These are phyloP conservation scores for Hylaeus anthracinus DNA, from an alignment of 1,140 invertebrate genomes.

Conservation along the genomic window DNA sequence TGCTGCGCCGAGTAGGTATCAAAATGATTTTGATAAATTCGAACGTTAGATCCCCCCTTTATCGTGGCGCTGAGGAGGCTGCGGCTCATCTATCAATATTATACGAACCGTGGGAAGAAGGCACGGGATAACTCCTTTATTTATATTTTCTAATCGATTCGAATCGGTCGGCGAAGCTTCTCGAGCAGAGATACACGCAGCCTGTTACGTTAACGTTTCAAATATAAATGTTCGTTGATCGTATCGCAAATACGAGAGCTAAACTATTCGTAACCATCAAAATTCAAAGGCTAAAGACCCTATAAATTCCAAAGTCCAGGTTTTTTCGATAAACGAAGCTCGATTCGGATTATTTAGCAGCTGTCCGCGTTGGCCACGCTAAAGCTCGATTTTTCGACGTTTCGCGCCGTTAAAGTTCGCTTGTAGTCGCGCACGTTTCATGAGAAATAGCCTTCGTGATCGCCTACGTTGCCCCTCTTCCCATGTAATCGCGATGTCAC, in stretches of 20 bases:
- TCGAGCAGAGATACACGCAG: slow-evolving; percentile 12
- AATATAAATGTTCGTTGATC: too few relatives aligned
- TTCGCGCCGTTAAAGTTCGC: slow-evolving; percentile 13
- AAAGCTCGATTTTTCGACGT: not conserved
- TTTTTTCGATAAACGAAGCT: slow-evolving; percentile 29
- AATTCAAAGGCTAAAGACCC: too few relatives aligned
- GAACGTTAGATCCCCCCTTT: slow-evolving; percentile 56
- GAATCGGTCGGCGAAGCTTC: slow-evolving; percentile 36
- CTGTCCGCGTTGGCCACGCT: not conserved
- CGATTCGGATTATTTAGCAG: not conserved
- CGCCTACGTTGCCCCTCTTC: slow-evolving; percentile 61
- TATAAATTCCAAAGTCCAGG: too few relatives aligned
- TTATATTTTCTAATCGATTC: slow-evolving; percentile 56
- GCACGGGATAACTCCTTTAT: slow-evolving; percentile 53
- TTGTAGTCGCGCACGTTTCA: slow-evolving; percentile 12
- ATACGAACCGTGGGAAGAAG: slow-evolving; percentile 65
- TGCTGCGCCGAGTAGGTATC: slow-evolving; percentile 69
- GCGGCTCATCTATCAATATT: slow-evolving; percentile 74
- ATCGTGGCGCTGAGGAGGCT: slow-evolving; percentile 51
- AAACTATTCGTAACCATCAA: too few relatives aligned
- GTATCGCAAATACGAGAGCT: too few relatives aligned
- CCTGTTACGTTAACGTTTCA: too few relatives aligned
- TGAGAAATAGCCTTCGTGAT: slow-evolving; percentile 60
- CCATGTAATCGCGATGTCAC: slow-evolving; percentile 76
- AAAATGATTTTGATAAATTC: slow-evolving; percentile 75